A percentile compares a stretch with the other conserved stretches of the same genome.
phyloP scores from a whole-genome alignment of 37 sponge, comb jelly and placozoan species.

The Ianthella basta region DNA sequence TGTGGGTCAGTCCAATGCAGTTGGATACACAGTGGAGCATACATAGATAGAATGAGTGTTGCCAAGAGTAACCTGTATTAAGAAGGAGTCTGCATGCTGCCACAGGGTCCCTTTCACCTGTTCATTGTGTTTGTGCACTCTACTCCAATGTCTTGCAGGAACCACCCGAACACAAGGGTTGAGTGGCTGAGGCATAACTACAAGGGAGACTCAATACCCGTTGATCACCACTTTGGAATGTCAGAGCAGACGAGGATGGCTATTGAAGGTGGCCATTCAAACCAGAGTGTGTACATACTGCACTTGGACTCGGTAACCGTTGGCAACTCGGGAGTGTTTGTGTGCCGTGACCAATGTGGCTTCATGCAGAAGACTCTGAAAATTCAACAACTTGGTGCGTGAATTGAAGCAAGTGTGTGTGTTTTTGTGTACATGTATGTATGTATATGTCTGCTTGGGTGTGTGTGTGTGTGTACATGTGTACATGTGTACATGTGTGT shows the following conservation, averaged over 20 bases:
- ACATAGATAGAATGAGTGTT: background rate
- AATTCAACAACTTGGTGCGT: background rate
- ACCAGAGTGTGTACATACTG: background rate
- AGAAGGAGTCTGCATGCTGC: too few relatives aligned
- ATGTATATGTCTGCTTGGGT: background rate
- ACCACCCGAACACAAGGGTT: background rate
- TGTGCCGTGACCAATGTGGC: conserved; percentile 3
- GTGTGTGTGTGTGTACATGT: background rate
- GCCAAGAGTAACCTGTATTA: too few relatives aligned
- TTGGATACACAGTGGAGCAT: background rate
- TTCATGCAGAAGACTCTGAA: background rate
- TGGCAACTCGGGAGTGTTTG: background rate
- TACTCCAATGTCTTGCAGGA: background rate
- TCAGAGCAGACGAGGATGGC: background rate
- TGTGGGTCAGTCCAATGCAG: conserved; percentile 1
- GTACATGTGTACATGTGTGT: background rate
- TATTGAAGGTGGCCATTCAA: background rate
- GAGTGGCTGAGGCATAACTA: background rate
- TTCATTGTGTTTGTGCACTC: too few relatives aligned
- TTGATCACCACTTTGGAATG: background rate
- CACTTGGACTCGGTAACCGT: background rate
- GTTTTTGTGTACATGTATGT: background rate
- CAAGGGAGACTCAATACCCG: background rate
- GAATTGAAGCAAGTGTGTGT: background rate
- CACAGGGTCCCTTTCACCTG: too few relatives aligned